Percentiles rank a stretch among this genome's conserved stretches.
These are phyloP conservation scores for Cherax destructor DNA, from an alignment of 1,140 invertebrate species.

Conservation along the genomic window DNA sequence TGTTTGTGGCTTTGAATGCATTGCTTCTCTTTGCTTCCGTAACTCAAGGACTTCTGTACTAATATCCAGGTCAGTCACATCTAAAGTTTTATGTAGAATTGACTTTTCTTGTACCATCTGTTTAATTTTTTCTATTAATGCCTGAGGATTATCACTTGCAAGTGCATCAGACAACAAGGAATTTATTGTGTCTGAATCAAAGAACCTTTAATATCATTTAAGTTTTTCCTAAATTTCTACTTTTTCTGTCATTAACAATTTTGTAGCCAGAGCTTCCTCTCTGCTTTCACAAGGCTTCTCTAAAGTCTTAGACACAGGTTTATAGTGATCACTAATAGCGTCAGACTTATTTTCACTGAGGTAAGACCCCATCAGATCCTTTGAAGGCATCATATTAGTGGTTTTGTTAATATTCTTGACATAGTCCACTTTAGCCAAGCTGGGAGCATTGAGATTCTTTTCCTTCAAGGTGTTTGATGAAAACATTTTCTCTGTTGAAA, in stretches of 20 bases:
- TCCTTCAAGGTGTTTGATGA: not conserved
- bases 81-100: not conserved
- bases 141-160: constrained; percentile 12
- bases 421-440: not conserved
- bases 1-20: not conserved
- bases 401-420: not conserved
- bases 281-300: not conserved
- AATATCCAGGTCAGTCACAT: constrained; percentile 26
- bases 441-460: not conserved
- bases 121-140: constrained; percentile 6
- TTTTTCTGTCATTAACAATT: not conserved
- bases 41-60: constrained; percentile 30
- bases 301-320: not conserved
- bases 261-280: not conserved
- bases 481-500: not conserved
- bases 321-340: not conserved
- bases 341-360: not conserved
- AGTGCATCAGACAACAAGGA: constrained; percentile 10
- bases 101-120: not conserved
- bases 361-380: not conserved
- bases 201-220: not conserved
- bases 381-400: not conserved
- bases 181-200: not conserved
- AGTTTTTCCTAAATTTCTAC: not conserved
- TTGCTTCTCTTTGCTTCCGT: not conserved